Conservation (phyloP, 1,140 invertebrate species). For the Drosophila baimaii region DNA sequence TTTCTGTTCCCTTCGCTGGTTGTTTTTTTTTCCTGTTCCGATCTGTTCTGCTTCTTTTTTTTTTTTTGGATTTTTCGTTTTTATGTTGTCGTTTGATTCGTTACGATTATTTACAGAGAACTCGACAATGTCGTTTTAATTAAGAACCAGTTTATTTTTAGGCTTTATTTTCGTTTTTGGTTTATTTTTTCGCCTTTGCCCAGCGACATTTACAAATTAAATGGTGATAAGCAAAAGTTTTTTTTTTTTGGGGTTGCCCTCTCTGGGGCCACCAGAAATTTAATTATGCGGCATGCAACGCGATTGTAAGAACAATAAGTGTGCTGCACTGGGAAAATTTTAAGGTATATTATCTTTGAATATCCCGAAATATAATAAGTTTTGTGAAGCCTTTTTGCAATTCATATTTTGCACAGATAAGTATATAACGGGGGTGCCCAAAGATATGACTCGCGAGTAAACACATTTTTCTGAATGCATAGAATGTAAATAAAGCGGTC, state of each 20-base stretch:
- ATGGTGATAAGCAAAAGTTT: conserved; percentile 62
- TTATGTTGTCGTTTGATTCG: conserved; percentile 68
- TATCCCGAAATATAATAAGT: neutral
- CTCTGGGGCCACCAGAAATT: conserved; percentile 47
- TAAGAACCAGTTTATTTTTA: conserved; percentile 71
- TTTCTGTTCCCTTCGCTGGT: conserved; percentile 20
- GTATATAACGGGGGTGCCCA: too few relatives aligned
- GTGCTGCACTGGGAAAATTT: conserved; percentile 17
- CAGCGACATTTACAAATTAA: conserved; percentile 72
- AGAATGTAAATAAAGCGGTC: too few relatives aligned
- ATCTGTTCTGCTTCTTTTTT: conserved; percentile 12
- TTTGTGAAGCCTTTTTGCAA: neutral
- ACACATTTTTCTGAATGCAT: too few relatives aligned
- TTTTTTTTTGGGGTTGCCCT: conserved; percentile 14
- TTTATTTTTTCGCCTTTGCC: conserved; percentile 34
- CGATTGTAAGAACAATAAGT: conserved; percentile 34
- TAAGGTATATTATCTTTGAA: neutral
- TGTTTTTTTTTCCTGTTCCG: conserved; percentile 16
- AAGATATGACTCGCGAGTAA: too few relatives aligned
- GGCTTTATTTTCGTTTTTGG: conserved; percentile 40
- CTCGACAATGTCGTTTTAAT: conserved; percentile 75
- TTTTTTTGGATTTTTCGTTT: conserved; percentile 17
- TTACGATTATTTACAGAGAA: conserved; percentile 77
- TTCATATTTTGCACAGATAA: neutral
- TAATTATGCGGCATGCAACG: conserved; percentile 72